Base-by-base conservation (phyloP, 2,888 invertebrate species). In the Epinotia demarniana region DNA sequence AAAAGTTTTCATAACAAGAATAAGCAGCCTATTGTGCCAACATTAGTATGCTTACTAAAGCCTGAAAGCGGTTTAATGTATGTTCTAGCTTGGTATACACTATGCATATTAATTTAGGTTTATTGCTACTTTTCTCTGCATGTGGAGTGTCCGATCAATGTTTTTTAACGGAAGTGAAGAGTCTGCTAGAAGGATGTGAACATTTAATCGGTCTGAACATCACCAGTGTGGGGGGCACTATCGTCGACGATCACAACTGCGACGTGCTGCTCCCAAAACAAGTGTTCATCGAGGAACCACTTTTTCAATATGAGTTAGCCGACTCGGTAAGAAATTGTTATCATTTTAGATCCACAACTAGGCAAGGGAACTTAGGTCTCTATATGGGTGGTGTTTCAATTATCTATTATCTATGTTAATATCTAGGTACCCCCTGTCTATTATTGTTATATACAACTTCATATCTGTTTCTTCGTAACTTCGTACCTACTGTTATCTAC, bases 221-320 rank as follows among this genome's bases (percentile, higher is more conserved):
- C 19, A 93, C 92, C 0, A 91, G 87, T 67, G 84, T 89, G 0
- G 93, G 92, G 1, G 94, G 93, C 0, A 94, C 93, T 0, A 89
- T 93, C 27, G 87, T 94, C 6, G 90, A 93, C 73, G 93, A 94
- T 61, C 93, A 94, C 78, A 94, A 94, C 74, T 94, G 94, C 76
- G 93, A 93, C 79, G 89, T 92, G 3, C 78, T 94, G 18, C 82
- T 94, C 9, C 94, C 94, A 0, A 94, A 93, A 78, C 92, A 92
- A 86, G 92, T 93, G 4, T 94, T 94, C 77, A 80, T 86, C 18
- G 93, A 94, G 74, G 93, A 94, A 78, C 94, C 94, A 0, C 79
- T 90, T n/a, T 92, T 92, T 78, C 90, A 90, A 78, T 93, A 89
- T 76, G 68, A 82, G 43, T 76, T 88, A 67, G 92, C 92, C 61